phyloP scores from a whole-genome alignment of 2,888 invertebrate genomes.

The Oasisia sp. region DNA sequence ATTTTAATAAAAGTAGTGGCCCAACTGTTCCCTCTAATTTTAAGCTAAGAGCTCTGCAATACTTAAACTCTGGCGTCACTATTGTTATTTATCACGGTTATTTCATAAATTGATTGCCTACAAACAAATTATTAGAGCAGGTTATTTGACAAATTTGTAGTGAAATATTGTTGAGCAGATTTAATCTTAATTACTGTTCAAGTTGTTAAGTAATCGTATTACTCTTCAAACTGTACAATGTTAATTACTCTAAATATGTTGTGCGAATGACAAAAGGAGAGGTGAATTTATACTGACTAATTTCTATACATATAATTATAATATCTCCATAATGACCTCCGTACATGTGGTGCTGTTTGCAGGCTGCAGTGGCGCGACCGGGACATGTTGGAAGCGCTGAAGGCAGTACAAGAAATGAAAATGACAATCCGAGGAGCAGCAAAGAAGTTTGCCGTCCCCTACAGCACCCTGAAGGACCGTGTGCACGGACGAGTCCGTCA shows the following conservation, averaged over 20 bases:
- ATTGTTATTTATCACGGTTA: too few species aligned
- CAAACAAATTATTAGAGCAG: too few species aligned
- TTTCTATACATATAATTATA: too few species aligned
- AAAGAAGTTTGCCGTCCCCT: conserved; percentile 45
- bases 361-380: conserved; percentile 45
- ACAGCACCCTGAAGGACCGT: conserved; percentile 44
- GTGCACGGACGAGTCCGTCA: conserved; percentile 45
- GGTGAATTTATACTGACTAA: not conserved
- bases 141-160: too few species aligned
- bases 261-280: not conserved
- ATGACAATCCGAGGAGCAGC: conserved; percentile 50
- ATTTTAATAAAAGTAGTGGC: too few species aligned
- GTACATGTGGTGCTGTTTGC: conserved; percentile 25
- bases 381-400: conserved; percentile 47
- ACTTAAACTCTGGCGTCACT: too few species aligned
- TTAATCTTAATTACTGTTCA: not conserved
- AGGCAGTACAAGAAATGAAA: conserved; percentile 40
- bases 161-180: too few species aligned
- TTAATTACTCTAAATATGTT: not conserved
- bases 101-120: too few species aligned
- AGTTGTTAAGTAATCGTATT: not conserved
- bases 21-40: too few species aligned
- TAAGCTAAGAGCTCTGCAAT: too few species aligned
- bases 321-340: too few species aligned
- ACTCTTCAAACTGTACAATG: not conserved